Base-by-base conservation (phyloP, 2,888 invertebrate species). In the Chaitophorus viminalis region DNA sequence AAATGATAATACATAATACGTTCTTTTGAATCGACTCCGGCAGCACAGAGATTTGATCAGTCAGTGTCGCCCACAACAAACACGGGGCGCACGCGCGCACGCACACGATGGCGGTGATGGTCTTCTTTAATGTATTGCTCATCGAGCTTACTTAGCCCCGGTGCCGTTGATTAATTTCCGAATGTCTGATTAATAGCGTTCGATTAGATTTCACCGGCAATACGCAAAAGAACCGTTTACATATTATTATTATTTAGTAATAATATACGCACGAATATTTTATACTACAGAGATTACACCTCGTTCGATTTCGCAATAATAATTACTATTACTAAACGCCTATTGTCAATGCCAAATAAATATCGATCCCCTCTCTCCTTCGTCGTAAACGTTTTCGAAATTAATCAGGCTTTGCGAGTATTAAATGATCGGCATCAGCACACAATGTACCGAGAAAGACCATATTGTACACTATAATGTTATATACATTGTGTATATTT, bases 111-210 rank as follows among this genome's bases (percentile, higher is more conserved):
- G n/a, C n/a, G n/a, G 29, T 29, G 31, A 31, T 5, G 81, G 39
- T 46, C 21, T n/a, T 39, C 33, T 81, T 65, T 29, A 65, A 65
- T 46, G 46, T 46, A 46, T 70, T 29, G 39, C 18, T 31, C n/a
- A n/a, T 17, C 33, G 36, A 18, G 46, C 39, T 70, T 46, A 81
- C 81, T 70, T 81, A 70, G 29, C 21, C 21, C 25, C 81, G 14
- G 25, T 18, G 17, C 21, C 9, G 5, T 81, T 70, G 68, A 81
- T 81, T 81, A 70, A 46, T 81, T 81, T 68, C 46, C 70, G 70
- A 81, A 84, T 21, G 75, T 29, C 76, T 75, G 75, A 75, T 82
- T 54, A 82, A 74, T 82, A 33, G 72, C 18, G 31, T 82, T 31
- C 82, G 68, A 82, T 74, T 82, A 75, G 60, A 76, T 39, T 76